phyloP scores from a whole-genome alignment of 2,888 invertebrate genomes.

The Drosophila ustulata region DNA sequence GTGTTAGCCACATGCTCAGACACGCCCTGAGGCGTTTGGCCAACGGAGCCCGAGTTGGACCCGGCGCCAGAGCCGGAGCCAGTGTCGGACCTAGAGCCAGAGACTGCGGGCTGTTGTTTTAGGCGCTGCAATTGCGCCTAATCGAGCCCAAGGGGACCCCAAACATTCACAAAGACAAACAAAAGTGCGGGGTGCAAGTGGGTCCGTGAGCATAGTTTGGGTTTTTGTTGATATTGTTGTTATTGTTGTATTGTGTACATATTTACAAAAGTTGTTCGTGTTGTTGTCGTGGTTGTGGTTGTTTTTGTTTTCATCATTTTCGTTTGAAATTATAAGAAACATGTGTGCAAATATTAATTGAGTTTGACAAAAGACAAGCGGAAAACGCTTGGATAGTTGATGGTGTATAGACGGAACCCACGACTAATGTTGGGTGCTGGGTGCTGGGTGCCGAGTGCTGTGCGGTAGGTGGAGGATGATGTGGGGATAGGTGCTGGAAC shows the following conservation, averaged over 20 bases:
- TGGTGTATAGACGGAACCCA: slow-evolving; percentile 19
- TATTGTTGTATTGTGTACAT: slow-evolving; percentile 44
- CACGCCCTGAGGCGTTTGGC: slow-evolving; percentile 42
- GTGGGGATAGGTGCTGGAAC: slow-evolving; percentile 23
- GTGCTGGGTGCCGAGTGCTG: slow-evolving; percentile 15
- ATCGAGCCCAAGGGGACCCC: slow-evolving; percentile 33
- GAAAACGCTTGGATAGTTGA: slow-evolving; percentile 19
- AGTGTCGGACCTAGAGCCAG: slow-evolving; percentile 10
- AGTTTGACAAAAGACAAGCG: slow-evolving; percentile 67
- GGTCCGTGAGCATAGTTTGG: slow-evolving; percentile 44
- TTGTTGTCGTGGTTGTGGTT: slow-evolving; percentile 49
- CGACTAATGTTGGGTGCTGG: not conserved
- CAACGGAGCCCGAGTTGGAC: slow-evolving; percentile 1
- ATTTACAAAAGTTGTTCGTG: slow-evolving; percentile 45
- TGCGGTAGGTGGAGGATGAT: slow-evolving; percentile 12
- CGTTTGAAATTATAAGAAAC: slow-evolving; percentile 79
- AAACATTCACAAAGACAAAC: slow-evolving; percentile 77
- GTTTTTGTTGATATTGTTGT: slow-evolving; percentile 38
- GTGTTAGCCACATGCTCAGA: slow-evolving; percentile 55
- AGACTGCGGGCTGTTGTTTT: slow-evolving; percentile 52
- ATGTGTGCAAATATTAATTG: slow-evolving; percentile 78
- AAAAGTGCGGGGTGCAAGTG: slow-evolving; percentile 62
- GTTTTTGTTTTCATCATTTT: slow-evolving; percentile 63
- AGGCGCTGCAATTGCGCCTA: slow-evolving; percentile 69
- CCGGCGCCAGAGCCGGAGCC: not conserved